Evolutionary conservation across 2,888 invertebrate species (phyloP), one percentile per base, ranked within the genome.

Genomic region (Ectemnius cavifrons): DNA sequence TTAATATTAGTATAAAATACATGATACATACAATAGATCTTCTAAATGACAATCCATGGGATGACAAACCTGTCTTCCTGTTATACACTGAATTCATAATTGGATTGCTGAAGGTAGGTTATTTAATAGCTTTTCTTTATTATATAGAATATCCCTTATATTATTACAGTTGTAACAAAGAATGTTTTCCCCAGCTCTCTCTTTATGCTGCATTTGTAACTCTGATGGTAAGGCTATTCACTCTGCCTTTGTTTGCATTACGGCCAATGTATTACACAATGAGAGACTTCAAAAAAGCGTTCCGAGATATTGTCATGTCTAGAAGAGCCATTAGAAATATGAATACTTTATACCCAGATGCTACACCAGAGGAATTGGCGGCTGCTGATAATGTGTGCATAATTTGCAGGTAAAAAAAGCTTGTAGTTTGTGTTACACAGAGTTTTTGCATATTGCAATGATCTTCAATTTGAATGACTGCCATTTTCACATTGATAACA

Each of bases 241-340:
- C 99, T 0, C 93, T 99, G 89, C 99, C 99, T 37, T 92, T 99
- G 86, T 99, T 99, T 92, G 98, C 99, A 49, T 97, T 99, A 92
- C 93, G 99, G 81, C 99, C 99, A 3, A 99, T 99, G 97, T 99
- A 99, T 92, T 96, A 99, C 89, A 98, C 99, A n/a, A 95, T 99
- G 93, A 95, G 98, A 91, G 96, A 97, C 88, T 98, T 99, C 92
- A 99, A 99, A 91, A 99, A 99, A 92, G 98, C 99, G 0, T 94
- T 98, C 84, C 97, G 96, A 86, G 99, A 99, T 92, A 99, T 99
- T 37, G 96, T 99, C 18, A 93, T 99, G 92, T 99, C 99, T 0
- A 94, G 99, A 75, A 94, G 98, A 84, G 99, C 99, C 0, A 99
- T 99, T 81, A 95, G 97, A 84, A 98, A 99, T 90, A 99, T 99